Evolutionary conservation across 2,888 invertebrate genomes (phyloP), one percentile per base, ranked within the genome.

Genomic region (Eurytoma adleriae): DNA sequence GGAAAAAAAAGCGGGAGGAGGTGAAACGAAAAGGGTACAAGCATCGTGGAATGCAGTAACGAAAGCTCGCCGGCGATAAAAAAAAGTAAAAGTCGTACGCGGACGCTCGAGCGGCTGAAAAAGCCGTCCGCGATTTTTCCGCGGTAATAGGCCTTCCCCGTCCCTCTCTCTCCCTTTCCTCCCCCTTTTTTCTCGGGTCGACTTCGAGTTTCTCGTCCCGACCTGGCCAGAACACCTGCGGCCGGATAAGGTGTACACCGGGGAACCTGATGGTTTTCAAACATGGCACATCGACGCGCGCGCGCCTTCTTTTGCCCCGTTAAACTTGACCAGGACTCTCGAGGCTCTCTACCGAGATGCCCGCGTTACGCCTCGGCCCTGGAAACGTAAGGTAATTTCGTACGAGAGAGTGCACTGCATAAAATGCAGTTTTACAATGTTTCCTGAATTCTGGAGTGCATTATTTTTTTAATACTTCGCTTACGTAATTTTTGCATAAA

Each of bases 81-180:
- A 74, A 73, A 79, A 57, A 74, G 79, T 74, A 62, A 79, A 69
- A 74, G 69, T 73, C 24, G 69, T 73, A 69, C 62, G 79, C 27
- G 30, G 48, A 30, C 16, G 30, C 27, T n/a, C 50, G 27, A 18
- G 40, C 27, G 27, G 13, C n/a, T 30, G 74, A 79, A 79, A 74
- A 79, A 74, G 74, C 52, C 64, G 69, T 74, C 66, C 68, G 18
- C 27, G 27, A 74, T 74, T 74, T 74, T 79, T 74, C 64, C 59
- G 57, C 30, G 61, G 16, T 48, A 14, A 30, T 40, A 10, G 54
- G 50, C 62, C 68, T n/a, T 78, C 78, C 68, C 5, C 62, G n/a
- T 27, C 5, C 16, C n/a, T 62, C 27, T 62, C 62, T 62, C 30
- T 69, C 18, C 12, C 20, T 52, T 20, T 68, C 64, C 66, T 24